Conservation (phyloP, 2,888 invertebrate genomes). For the Piscicola geometra region DNA sequence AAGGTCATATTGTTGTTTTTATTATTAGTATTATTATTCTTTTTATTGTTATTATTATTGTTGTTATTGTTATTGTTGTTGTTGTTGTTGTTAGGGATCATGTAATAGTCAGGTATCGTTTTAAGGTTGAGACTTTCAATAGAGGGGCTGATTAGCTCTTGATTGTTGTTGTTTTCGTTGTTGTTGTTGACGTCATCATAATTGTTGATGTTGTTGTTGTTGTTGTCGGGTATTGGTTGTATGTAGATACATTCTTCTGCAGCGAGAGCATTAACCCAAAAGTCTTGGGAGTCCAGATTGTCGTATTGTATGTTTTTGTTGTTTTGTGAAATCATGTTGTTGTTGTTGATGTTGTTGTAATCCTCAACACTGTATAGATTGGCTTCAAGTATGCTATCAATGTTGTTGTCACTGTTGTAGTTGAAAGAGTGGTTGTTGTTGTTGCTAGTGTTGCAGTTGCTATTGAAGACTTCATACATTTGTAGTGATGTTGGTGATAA, state of each 20-base stretch:
- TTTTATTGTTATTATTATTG: background rate
- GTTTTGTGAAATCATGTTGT: background rate
- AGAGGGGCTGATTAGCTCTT: conserved; percentile 3
- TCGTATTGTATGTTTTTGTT: background rate
- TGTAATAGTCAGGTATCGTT: background rate
- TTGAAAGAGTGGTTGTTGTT: background rate
- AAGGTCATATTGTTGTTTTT: background rate
- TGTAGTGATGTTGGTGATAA: background rate
- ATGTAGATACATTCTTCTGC: background rate
- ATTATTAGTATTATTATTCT: background rate
- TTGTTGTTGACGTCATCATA: background rate
- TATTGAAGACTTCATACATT: background rate
- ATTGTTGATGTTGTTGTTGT: conserved; percentile 1
- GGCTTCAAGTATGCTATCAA: too few species aligned
- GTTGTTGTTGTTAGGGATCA: background rate
- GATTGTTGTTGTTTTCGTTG: background rate
- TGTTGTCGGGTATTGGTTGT: background rate
- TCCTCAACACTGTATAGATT: too few species aligned
- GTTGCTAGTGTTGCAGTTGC: background rate
- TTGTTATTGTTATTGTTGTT: background rate
- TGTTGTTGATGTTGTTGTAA: conserved; percentile 3
- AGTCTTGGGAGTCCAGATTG: background rate
- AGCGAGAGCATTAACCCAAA: background rate
- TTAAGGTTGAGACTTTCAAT: conserved; percentile 10
- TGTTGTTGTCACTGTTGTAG: background rate